phyloP scores from a whole-genome alignment of 2,113 vertebrate genomes.

The Nothocercus julius region DNA sequence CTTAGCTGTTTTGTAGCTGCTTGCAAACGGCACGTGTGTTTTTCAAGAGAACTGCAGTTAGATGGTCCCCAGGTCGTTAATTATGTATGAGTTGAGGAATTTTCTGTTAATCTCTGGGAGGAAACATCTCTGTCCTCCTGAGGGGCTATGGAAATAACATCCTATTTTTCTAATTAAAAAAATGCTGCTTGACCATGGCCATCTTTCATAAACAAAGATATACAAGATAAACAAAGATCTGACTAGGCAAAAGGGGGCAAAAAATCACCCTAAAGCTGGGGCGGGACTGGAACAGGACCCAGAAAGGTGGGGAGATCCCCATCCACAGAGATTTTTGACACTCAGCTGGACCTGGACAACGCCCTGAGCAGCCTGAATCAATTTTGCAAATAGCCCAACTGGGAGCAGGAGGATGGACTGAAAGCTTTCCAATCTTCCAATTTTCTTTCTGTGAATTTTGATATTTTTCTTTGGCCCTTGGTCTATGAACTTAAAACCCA shows the following conservation, averaged over 20 bases:
- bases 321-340: background rate
- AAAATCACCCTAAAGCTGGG: background rate
- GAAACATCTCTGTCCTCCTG: conserved; percentile 25
- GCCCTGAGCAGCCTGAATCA: background rate
- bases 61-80: background rate
- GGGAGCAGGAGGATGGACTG: background rate
- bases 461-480: background rate
- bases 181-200: background rate
- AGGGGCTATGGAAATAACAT: conserved; percentile 13
- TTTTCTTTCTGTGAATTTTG: background rate
- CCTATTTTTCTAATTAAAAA: background rate
- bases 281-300: background rate
- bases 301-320: background rate
- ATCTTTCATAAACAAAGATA: background rate
- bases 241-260: background rate
- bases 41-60: background rate
- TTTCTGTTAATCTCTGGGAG: background rate
- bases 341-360: background rate
- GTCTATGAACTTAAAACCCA: background rate
- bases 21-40: background rate
- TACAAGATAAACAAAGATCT: background rate
- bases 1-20: background rate
- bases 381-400: background rate
- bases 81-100: conserved; percentile 35
- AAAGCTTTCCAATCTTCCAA: background rate